These are phyloP conservation scores for Columba janthina DNA, from an alignment of 2,113 vertebrate species.

Conservation along the genomic window DNA sequence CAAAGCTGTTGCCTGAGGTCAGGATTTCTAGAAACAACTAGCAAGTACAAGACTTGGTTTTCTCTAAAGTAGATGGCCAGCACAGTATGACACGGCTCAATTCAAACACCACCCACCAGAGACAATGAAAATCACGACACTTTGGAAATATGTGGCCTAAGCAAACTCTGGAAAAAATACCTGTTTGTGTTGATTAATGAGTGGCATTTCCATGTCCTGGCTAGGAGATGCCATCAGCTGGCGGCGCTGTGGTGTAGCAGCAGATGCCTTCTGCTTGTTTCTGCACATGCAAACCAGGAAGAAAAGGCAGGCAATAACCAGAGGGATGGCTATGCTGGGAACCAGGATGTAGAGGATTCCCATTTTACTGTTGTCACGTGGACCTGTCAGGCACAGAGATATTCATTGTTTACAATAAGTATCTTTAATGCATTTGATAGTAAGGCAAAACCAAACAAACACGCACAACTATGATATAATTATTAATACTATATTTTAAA, in stretches of 20 bases:
- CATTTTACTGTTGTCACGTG: conserved; percentile 87
- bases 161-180: conserved; percentile 64
- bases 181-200: conserved; percentile 93
- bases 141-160: not conserved
- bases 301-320: conserved; percentile 94
- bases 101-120: not conserved
- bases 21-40: not conserved
- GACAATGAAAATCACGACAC: accelerated
- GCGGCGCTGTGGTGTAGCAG: conserved; percentile 81
- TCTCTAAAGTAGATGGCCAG: not conserved
- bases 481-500: not conserved
- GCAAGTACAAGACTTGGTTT: not conserved
- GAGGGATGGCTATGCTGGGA: conserved; percentile 91
- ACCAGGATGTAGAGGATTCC: conserved; percentile 96
- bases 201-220: conserved; percentile 94
- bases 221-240: conserved; percentile 87
- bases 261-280: conserved; percentile 90
- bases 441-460: not conserved
- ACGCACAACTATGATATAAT: accelerated
- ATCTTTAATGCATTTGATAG: not conserved
- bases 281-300: conserved; percentile 95
- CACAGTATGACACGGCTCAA: accelerated
- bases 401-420: not conserved
- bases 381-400: conserved; percentile 74
- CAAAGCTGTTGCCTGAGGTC: not conserved